Conservation (phyloP, 1,140 invertebrate species). For the Zaprionus ghesquierei region DNA sequence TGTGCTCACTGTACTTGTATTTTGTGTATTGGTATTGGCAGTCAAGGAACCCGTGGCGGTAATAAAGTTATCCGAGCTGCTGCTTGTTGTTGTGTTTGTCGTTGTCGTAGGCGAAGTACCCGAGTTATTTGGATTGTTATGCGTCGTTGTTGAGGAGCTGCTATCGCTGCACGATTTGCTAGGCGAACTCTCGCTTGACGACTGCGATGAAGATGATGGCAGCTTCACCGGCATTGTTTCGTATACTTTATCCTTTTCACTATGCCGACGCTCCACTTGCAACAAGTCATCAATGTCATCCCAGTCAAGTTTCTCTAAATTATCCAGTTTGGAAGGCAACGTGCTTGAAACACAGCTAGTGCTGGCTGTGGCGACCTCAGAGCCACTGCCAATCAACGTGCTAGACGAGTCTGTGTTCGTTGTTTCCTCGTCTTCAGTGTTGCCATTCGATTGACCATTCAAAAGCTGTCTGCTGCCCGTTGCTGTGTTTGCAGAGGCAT, state of each 20-base stretch:
- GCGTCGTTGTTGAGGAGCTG: conserved; percentile 56
- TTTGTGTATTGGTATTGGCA: conserved; percentile 67
- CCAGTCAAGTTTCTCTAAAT: conserved; percentile 86
- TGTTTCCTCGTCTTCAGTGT: conserved; percentile 57
- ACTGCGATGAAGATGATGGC: conserved; percentile 84
- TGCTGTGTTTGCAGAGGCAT: conserved; percentile 84
- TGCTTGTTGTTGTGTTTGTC: conserved; percentile 46
- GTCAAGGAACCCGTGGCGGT: conserved; percentile 73
- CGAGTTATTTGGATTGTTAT: conserved; percentile 44
- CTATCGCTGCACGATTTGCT: conserved; percentile 65
- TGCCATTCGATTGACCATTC: conserved; percentile 52
- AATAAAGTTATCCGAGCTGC: conserved; percentile 75
- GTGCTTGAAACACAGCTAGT: conserved; percentile 85
- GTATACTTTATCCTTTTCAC: conserved; percentile 87
- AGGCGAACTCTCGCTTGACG: conserved; percentile 75
- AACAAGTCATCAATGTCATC: conserved; percentile 88
- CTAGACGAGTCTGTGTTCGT: conserved; percentile 67
- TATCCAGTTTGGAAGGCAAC: conserved; percentile 87
- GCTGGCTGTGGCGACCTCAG: conserved; percentile 68
- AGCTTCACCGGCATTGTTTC: conserved; percentile 89
- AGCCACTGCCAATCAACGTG: conserved; percentile 47
- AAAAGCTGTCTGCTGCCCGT: conserved; percentile 83
- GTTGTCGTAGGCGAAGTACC: conserved; percentile 47
- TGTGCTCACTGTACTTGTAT: conserved; percentile 59
- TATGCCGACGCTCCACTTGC: conserved; percentile 87